A percentile compares a stretch with the other conserved stretches of the same genome.
Evolutionary conservation across 2,888 invertebrate species (phyloP).

Genomic region (Hypomecis punctinalis): DNA sequence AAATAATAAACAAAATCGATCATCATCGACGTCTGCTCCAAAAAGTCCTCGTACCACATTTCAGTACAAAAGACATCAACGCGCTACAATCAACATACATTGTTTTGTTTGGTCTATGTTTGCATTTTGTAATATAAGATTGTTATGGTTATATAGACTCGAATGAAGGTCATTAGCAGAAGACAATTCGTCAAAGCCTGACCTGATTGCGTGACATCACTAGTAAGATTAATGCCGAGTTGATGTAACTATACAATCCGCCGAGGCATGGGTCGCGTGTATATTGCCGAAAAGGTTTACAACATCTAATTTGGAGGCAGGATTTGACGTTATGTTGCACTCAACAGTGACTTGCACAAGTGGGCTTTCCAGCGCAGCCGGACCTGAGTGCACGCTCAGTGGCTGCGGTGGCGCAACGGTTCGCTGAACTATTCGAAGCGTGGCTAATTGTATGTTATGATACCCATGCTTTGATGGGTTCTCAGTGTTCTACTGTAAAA

Average conservation of each 20-base stretch:
- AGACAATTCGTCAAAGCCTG: conserved; percentile 36
- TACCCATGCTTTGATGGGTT: conserved; percentile 28
- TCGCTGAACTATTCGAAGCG: conserved; percentile 70
- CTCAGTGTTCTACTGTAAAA: background rate
- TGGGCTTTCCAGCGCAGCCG: conserved; percentile 74
- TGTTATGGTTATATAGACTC: conserved; percentile 23
- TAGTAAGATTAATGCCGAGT: conserved; percentile 26
- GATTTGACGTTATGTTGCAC: conserved; percentile 41
- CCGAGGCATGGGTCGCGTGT: conserved; percentile 12
- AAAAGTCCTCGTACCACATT: conserved; percentile 17
- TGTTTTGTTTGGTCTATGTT: conserved; percentile 33
- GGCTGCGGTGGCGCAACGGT: conserved; percentile 71
- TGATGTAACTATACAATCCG: conserved; percentile 26
- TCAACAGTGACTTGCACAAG: conserved; percentile 68
- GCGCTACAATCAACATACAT: conserved; percentile 47
- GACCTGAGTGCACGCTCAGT: conserved; percentile 58
- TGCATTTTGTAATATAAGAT: conserved; percentile 20
- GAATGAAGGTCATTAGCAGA: conserved; percentile 27
- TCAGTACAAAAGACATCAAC: conserved; percentile 71
- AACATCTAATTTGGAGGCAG: conserved; percentile 35
- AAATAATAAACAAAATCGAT: conserved; percentile 1
- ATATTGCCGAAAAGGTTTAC: conserved; percentile 28
- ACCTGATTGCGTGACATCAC: conserved; percentile 29
- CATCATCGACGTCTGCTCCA: conserved; percentile 15
- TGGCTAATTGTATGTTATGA: conserved; percentile 14